phyloP scores from a whole-genome alignment of 2,888 invertebrate genomes.

The Conus canariensis region DNA sequence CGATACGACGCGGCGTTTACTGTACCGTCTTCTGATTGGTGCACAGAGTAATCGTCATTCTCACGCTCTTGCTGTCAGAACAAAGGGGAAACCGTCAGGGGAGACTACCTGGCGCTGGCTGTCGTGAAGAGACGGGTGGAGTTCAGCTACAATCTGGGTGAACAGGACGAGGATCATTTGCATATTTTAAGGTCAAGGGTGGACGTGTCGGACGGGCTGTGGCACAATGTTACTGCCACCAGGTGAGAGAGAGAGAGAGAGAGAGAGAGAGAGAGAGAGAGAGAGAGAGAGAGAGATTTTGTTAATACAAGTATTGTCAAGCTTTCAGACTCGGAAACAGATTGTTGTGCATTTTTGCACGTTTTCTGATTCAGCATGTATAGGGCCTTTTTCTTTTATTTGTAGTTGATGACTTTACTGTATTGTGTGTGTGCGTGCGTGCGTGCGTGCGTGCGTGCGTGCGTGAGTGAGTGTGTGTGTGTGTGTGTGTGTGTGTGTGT shows the following conservation, averaged over 20 bases:
- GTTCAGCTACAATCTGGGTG: slow-evolving; percentile 85
- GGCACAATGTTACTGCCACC: slow-evolving; percentile 87
- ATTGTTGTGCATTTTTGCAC: not conserved
- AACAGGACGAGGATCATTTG: slow-evolving; percentile 79
- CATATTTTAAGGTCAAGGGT: slow-evolving; percentile 79
- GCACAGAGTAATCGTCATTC: no score
- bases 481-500: no score
- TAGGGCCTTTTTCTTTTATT: no score
- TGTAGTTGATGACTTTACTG: no score
- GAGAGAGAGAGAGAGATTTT: not conserved
- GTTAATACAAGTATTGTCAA: no score
- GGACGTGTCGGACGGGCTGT: slow-evolving; percentile 86
- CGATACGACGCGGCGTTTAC: no score
- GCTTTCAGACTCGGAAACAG: not conserved
- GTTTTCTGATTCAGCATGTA: no score
- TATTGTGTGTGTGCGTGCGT: no score
- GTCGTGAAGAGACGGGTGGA: slow-evolving; percentile 86
- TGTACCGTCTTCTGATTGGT: no score
- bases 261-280: slow-evolving; percentile 14
- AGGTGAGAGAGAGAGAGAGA: slow-evolving; percentile 67
- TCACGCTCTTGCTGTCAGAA: slow-evolving; percentile 78
- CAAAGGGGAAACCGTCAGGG: slow-evolving; percentile 84
- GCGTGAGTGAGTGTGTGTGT: no score
- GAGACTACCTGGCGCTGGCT: slow-evolving; percentile 87
- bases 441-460: no score